Percentiles rank a stretch among this genome's conserved stretches.
phyloP scores from a whole-genome alignment of 2,113 vertebrate genomes.

The Buteo buteo region DNA sequence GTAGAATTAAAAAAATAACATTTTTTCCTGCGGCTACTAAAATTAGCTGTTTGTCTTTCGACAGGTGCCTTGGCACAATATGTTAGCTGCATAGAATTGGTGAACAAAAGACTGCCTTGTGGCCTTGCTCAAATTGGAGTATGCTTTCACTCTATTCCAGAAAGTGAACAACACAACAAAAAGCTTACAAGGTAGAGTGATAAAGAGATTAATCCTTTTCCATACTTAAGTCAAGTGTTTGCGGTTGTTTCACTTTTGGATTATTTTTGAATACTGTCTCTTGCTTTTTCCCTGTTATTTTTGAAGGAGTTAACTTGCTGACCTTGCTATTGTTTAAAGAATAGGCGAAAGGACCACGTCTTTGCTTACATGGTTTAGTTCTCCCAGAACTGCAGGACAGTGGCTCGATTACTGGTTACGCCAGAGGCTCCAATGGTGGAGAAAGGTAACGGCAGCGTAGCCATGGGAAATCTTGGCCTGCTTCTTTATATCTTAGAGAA shows the following conservation, averaged over 20 bases:
- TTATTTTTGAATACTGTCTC: slow-evolving; percentile 19
- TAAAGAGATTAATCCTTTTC: neutral
- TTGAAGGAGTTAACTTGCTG: slow-evolving; percentile 63
- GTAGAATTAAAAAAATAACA: neutral
- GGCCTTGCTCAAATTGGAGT: slow-evolving; percentile 88
- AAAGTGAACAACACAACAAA: neutral
- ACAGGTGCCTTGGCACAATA: slow-evolving; percentile 86
- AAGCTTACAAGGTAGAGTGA: slow-evolving; percentile 54
- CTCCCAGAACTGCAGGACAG: slow-evolving; percentile 85
- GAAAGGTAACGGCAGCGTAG: slow-evolving; percentile 78
- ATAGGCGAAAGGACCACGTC: slow-evolving; percentile 81
- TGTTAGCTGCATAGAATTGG: slow-evolving; percentile 78
- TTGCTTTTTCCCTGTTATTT: slow-evolving; percentile 48
- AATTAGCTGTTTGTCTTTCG: neutral
- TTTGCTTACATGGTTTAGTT: slow-evolving; percentile 91
- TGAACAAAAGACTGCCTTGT: slow-evolving; percentile 86
- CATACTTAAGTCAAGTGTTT: neutral
- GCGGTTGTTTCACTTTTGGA: neutral
- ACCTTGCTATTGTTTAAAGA: slow-evolving; percentile 71
- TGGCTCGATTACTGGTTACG: slow-evolving; percentile 97
- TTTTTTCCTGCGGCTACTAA: neutral
- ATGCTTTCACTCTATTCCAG: slow-evolving; percentile 77
- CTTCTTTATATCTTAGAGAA: neutral
- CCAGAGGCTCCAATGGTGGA: slow-evolving; percentile 94
- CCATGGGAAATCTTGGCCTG: neutral